Conservation (phyloP, 1,140 invertebrate genomes). For the Plectus sambesii region DNA sequence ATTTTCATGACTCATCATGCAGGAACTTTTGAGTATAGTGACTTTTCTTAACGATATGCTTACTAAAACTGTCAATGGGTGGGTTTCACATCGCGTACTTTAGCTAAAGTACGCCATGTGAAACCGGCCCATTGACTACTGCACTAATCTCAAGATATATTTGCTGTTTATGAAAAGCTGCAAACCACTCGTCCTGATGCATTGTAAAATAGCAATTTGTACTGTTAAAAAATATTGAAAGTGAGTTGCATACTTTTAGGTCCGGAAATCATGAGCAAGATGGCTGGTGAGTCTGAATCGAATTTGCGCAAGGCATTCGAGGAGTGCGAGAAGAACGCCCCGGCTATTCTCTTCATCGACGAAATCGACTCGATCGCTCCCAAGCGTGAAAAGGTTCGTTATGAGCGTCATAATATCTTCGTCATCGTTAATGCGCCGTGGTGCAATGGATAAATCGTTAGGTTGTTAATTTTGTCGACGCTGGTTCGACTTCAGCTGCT, state of each 20-base stretch:
- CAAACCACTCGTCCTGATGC: too few relatives aligned
- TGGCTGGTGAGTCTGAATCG: slow-evolving; percentile 93
- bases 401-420: too few relatives aligned
- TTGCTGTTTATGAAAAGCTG: slow-evolving; percentile 4
- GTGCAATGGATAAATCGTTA: too few relatives aligned
- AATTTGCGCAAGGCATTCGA: slow-evolving; percentile 95
- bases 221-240: slow-evolving; percentile 9
- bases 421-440: not conserved
- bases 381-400: slow-evolving; percentile 81
- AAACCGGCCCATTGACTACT: too few relatives aligned
- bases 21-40: too few relatives aligned
- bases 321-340: slow-evolving; percentile 96
- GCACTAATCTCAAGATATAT: not conserved
- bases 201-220: not conserved
- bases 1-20: too few relatives aligned
- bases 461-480: not conserved
- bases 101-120: too few relatives aligned
- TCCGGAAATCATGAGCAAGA: slow-evolving; percentile 98
- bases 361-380: slow-evolving; percentile 99
- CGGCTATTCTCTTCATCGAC: slow-evolving; percentile 98
- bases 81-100: too few relatives aligned
- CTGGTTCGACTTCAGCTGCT: too few relatives aligned
- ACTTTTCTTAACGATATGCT: too few relatives aligned
- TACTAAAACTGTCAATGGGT: not conserved
- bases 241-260: slow-evolving; percentile 50